These are phyloP conservation scores for Clunio marinus DNA, from an alignment of 2,888 invertebrate genomes.

Conservation along the genomic window DNA sequence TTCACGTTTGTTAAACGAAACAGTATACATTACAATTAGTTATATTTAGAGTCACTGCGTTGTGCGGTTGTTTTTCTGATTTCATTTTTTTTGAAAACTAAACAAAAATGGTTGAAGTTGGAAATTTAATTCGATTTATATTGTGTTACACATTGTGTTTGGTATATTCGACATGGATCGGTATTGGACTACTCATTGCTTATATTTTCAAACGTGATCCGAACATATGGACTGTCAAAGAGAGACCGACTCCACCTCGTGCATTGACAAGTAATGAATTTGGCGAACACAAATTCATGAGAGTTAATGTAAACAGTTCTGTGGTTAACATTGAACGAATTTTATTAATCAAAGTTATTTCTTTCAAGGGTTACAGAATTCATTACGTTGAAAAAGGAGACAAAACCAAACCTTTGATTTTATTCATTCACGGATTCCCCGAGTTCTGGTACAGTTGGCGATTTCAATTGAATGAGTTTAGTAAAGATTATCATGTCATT, in stretches of 20 bases:
- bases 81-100: too few species aligned
- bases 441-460: constrained; percentile 77
- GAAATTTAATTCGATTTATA: not conserved
- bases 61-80: too few species aligned
- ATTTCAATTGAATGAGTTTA: constrained; percentile 63
- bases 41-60: too few species aligned
- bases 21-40: too few species aligned
- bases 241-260: constrained; percentile 53
- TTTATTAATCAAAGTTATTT: not conserved
- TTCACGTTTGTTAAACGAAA: too few species aligned
- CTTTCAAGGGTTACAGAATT: constrained; percentile 58
- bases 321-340: not conserved
- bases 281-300: constrained; percentile 55
- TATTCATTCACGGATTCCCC: constrained; percentile 70
- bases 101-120: not conserved
- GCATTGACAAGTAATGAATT: constrained; percentile 53
- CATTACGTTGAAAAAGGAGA: constrained; percentile 68
- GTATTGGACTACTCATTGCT: not conserved
- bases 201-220: constrained; percentile 18
- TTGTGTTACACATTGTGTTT: not conserved
- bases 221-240: constrained; percentile 47
- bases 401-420: constrained; percentile 60
- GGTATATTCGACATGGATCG: constrained; percentile 17
- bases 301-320: constrained; percentile 53
- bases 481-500: constrained; percentile 61